phyloP scores from a whole-genome alignment of 1,140 invertebrate genomes.

The Pissodes strobi region DNA sequence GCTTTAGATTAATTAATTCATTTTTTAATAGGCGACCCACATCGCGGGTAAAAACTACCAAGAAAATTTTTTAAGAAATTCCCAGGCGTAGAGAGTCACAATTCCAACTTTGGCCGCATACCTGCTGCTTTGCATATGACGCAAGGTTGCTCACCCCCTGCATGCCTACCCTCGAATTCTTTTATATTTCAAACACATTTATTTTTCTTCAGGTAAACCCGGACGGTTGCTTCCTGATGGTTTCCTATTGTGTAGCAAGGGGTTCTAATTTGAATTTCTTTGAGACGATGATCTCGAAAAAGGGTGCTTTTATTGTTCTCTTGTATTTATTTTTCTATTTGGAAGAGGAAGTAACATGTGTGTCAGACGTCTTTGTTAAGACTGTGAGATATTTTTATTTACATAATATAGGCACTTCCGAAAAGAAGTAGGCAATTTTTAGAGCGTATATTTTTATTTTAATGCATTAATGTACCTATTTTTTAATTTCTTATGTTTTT shows the following conservation, averaged over 20 bases:
- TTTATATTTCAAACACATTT: not conserved
- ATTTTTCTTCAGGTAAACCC: conserved; percentile 21
- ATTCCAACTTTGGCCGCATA: conserved; percentile 1
- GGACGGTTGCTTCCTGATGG: conserved; percentile 22
- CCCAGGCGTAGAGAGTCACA: not conserved
- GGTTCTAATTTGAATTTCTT: conserved; percentile 18
- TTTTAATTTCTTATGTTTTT: too few relatives aligned
- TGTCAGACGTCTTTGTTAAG: conserved; percentile 16
- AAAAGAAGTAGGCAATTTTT: too few relatives aligned
- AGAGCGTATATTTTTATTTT: too few relatives aligned
- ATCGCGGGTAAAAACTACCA: too few relatives aligned
- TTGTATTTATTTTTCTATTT: conserved; percentile 15
- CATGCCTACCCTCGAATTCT: too few relatives aligned
- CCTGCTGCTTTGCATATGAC: conserved; percentile 33
- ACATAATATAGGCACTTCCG: not conserved
- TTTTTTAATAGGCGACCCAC: too few relatives aligned
- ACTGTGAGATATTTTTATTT: conserved; percentile 25
- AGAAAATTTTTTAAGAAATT: too few relatives aligned
- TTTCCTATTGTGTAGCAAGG: conserved; percentile 10
- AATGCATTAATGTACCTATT: too few relatives aligned
- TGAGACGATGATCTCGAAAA: conserved; percentile 5
- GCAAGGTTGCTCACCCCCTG: conserved; percentile 17
- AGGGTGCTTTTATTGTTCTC: conserved; percentile 9
- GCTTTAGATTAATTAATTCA: too few relatives aligned
- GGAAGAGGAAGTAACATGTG: conserved; percentile 26